Evolutionary conservation across 1,140 invertebrate species (phyloP).

Genomic region (Tenebrio molitor): DNA sequence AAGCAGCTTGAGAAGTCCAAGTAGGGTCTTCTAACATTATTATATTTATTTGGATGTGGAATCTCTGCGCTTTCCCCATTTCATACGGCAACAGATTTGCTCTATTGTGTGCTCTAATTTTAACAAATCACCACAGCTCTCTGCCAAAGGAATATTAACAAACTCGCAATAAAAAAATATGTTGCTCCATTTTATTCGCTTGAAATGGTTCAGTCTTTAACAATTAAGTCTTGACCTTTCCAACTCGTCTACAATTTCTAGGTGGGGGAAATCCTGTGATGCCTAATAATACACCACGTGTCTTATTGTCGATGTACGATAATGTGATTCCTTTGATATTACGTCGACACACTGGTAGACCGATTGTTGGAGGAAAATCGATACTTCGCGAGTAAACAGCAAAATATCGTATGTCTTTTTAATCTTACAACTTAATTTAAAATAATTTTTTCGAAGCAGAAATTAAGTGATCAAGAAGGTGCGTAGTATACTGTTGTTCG

Average conservation of each 20-base stretch:
- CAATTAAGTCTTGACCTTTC: neutral
- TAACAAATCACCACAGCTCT: no score
- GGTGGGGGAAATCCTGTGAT: neutral
- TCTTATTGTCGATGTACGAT: neutral
- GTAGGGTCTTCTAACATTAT: conserved; percentile 20
- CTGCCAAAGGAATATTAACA: no score
- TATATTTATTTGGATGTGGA: conserved; percentile 26
- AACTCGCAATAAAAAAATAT: no score
- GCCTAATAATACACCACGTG: no score
- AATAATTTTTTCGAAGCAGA: no score
- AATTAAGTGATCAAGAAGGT: no score
- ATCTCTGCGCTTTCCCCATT: conserved; percentile 14
- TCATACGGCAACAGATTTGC: conserved; percentile 5
- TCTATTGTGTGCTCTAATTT: no score
- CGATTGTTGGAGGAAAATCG: conserved; percentile 21
- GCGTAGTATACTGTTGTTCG: no score
- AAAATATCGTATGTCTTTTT: conserved; percentile 8
- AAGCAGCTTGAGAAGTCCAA: conserved; percentile 23
- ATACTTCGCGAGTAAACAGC: neutral
- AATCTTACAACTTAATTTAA: no score
- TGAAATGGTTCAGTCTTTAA: no score
- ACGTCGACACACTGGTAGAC: conserved; percentile 5
- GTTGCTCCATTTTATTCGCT: no score
- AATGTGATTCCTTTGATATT: neutral
- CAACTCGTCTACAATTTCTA: no score